A percentile compares a stretch with the other conserved stretches of the same genome.
These are phyloP conservation scores for Zonitis immaculata DNA, from an alignment of 2,888 invertebrate species.

Conservation along the genomic window DNA sequence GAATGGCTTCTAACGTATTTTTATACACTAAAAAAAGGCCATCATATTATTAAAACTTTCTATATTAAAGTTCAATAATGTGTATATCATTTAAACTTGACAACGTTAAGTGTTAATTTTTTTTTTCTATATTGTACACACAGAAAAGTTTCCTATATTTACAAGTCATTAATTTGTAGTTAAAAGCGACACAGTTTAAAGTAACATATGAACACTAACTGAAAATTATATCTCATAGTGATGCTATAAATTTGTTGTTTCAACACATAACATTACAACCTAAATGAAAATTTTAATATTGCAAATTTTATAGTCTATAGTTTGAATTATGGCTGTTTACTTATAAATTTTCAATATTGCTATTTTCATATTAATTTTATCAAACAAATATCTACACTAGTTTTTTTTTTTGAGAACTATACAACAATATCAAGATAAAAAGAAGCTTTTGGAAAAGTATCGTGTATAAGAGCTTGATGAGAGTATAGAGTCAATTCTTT, in stretches of 20 bases:
- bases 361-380: not conserved
- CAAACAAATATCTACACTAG: not conserved
- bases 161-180: conserved; percentile 19
- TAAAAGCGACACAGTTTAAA: conserved; percentile 14
- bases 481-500: conserved; percentile 14
- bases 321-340: conserved; percentile 19
- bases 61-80: not conserved
- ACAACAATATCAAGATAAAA: too few relatives aligned
- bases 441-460: not conserved
- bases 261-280: conserved; percentile 12
- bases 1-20: not conserved
- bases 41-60: not conserved
- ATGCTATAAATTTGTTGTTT: conserved; percentile 12
- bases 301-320: conserved; percentile 10
- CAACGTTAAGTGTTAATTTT: too few relatives aligned
- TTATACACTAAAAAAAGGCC: not conserved
- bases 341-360: not conserved
- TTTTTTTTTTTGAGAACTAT: too few relatives aligned
- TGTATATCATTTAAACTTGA: not conserved
- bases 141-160: conserved; percentile 12
- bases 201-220: conserved; percentile 15
- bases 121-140: conserved; percentile 8
- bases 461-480: conserved; percentile 7
- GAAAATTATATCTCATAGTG: too few relatives aligned
- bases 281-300: conserved; percentile 20